Conservation (phyloP, 2,113 vertebrate genomes). For the Chroicocephalus ridibundus region DNA sequence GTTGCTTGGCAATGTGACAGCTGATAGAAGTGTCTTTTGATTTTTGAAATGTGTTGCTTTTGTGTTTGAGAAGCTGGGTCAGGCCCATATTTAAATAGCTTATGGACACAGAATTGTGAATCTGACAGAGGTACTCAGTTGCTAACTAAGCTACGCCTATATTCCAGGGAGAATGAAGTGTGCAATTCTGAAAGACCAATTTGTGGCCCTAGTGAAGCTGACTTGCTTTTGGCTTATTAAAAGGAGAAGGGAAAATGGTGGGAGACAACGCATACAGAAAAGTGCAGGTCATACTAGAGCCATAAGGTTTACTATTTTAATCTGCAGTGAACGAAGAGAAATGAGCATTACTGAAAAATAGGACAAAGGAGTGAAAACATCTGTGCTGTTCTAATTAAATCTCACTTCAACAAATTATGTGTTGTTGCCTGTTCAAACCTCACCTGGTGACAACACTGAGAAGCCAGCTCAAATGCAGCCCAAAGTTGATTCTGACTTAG, state of each 20-base stretch:
- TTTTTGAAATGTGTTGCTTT: background rate
- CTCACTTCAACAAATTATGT: background rate
- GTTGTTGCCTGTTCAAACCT: background rate
- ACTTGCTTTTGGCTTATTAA: background rate
- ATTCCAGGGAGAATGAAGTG: background rate
- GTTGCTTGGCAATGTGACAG: background rate
- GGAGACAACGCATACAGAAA: background rate
- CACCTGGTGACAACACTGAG: background rate
- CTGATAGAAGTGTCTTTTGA: background rate
- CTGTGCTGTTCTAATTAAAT: conserved; percentile 30
- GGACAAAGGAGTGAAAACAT: conserved; percentile 25
- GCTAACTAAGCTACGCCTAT: background rate
- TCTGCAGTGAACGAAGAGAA: background rate
- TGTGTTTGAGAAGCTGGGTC: background rate
- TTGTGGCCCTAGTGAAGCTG: background rate
- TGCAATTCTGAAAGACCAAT: background rate
- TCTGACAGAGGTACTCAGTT: background rate
- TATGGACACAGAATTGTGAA: background rate
- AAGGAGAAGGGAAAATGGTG: background rate
- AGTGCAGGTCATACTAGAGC: background rate
- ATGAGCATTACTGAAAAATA: background rate
- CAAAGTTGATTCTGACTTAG: background rate
- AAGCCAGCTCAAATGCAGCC: background rate
- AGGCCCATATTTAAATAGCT: background rate
- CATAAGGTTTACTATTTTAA: background rate